phyloP scores from a whole-genome alignment of 92 coral and sea anemone species.

The Meandrina meandrites region DNA sequence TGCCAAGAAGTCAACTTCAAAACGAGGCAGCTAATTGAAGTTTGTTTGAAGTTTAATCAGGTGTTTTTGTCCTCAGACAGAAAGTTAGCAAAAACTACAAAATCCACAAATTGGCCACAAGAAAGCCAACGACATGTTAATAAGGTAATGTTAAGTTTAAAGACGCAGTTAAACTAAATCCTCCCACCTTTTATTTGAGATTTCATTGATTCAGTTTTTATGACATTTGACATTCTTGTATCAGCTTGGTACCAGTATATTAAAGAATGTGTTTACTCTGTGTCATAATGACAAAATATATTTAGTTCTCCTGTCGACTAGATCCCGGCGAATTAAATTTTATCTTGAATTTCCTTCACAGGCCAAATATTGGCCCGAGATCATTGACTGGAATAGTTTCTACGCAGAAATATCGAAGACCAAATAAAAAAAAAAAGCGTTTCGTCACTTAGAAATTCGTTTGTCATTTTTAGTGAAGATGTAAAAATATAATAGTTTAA shows the following conservation, averaged over 20 bases:
- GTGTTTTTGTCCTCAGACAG: neutral
- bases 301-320: slow-evolving; percentile 5
- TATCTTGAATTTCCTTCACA: neutral
- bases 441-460: too few species aligned
- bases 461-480: neutral
- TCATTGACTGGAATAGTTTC: neutral
- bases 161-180: neutral
- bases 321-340: neutral
- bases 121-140: neutral
- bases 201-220: neutral
- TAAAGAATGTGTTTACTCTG: slow-evolving; percentile 17
- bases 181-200: neutral
- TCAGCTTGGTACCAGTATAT: neutral
- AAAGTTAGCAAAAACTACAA: neutral
- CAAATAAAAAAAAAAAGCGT: neutral
- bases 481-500: too few species aligned
- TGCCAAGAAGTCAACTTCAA: slow-evolving; percentile 27
- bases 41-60: slow-evolving; percentile 20
- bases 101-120: neutral
- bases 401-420: neutral
- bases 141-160: neutral
- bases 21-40: slow-evolving; percentile 26
- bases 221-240: neutral
- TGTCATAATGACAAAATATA: neutral
- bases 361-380: neutral